Evolutionary conservation across 2,797 vertebrate species (phyloP), one percentile per base, ranked within the genome.

Genomic region (Miichthys miiuy): DNA sequence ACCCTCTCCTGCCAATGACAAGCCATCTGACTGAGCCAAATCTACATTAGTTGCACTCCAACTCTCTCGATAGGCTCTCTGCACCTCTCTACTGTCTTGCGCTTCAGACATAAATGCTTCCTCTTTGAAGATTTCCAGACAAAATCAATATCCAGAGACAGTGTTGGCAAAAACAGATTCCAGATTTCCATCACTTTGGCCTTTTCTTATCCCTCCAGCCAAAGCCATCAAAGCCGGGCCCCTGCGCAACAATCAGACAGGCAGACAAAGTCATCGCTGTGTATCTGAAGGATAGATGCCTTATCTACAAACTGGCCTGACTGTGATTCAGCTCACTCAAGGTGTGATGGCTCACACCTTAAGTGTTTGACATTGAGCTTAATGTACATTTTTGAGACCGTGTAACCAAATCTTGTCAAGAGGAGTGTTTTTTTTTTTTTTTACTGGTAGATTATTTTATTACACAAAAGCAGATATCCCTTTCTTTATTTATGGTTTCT

Each of bases 111-210:
- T 83, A 91, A 93, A 93, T 89, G 81, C 84, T 87, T 92, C 89
- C 79, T 84, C 81, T 92, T 91, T 90, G 85, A 93, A 92, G 84
- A 84, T 90, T 92, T 90, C 88, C 93, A 95, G 94, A 94, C 94
- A 90, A 89, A 94, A 95, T 95, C 95, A 84, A 96, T 95, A 94
- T 62, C 17, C 64, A 84, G 83, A 93, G 89, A 91, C 84, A 85
- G 84, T 75, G 74, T 83, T 90, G 86, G 90, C 81, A 89, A 90
- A 91, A 92, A 89, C 84, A 78, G 81, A 89, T 83, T 85, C 84
- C 83, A 90, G 86, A 93, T 93, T 91, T 92, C 89, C 90, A 93
- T 93, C 92, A 90, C 90, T 91, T 87, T 84, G 86, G 88, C 86
- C 87, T 91, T 90, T 92, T 87, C 86, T 92, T 87, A 87, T 92